Percentiles rank a stretch among this genome's conserved stretches.
phyloP scores from a whole-genome alignment of 2,113 vertebrate species.

The Microtus ochrogaster region DNA sequence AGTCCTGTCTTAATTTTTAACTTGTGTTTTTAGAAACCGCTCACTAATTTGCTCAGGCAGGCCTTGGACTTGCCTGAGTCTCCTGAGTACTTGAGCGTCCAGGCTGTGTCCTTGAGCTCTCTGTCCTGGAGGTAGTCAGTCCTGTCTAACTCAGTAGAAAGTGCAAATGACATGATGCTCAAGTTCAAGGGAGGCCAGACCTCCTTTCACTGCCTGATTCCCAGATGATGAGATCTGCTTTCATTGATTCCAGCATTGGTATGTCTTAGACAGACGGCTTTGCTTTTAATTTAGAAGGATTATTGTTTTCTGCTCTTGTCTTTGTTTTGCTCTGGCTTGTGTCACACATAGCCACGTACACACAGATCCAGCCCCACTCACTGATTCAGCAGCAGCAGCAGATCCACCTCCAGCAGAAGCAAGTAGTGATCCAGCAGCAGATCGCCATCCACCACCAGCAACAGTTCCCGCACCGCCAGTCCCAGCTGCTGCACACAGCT shows the following conservation, averaged over 20 bases:
- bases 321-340: not conserved
- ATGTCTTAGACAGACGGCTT: not conserved
- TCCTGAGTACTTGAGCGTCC: not conserved
- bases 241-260: not conserved
- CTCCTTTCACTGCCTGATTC: not conserved
- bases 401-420: conserved; percentile 90
- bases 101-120: not conserved
- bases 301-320: not conserved
- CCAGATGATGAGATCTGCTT: not conserved
- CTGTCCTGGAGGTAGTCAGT: not conserved
- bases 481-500: conserved; percentile 94
- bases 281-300: not conserved
- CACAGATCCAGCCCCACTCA: conserved; percentile 90
- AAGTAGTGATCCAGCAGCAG: conserved; percentile 91
- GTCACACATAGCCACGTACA: conserved; percentile 85
- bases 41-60: not conserved
- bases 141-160: not conserved
- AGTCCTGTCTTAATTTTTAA: not conserved
- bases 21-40: not conserved
- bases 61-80: not conserved
- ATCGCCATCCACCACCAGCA: conserved; percentile 91
- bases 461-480: conserved; percentile 93
- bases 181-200: not conserved
- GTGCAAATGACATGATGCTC: not conserved
- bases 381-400: conserved; percentile 92